Base-by-base conservation (phyloP, 2,113 vertebrate genomes). In the Neogobius melanostomus region DNA sequence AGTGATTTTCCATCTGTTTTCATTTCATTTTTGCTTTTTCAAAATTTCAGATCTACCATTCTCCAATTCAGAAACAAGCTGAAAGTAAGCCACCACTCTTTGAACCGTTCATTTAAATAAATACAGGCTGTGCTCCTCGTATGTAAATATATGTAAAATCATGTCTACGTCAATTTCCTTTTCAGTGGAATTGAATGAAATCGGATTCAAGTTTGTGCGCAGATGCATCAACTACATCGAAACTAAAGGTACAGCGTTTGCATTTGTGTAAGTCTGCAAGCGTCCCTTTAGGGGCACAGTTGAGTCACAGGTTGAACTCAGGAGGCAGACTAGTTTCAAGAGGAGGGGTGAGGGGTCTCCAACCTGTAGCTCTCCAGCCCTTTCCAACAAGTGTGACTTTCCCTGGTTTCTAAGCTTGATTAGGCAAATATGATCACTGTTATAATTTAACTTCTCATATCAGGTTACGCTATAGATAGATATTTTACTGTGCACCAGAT, bases 171-270 rank as follows among this genome's bases (percentile, higher is more conserved):
- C 48, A 15, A 16, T 3, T 47, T 53, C 65, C 11, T 57, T 11
- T 79, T 71, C 87, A 99, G 98, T 98, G 97, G 96, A 99, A 69
- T 90, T 99, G 83, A 98, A 98, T 57, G 97, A 97, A 84, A 90
- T 95, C 0, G 98, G 98, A 72, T 98, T 98, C 88, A 96, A 95
- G 87, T 98, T 98, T 80, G 96, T 99, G 52, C 88, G 95, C 72
- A 98, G 95, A 79, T 99, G 98, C 92, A 96, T 97, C 88, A 98
- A 98, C 68, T 93, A 90, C 0, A 91, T 99, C 72, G 98, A 99
- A 86, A 93, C 92, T 0, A 96, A 95, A 94, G 97, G 97, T 98
- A 82, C 1, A 89, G 66, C 0, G 45, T 61, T 9, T 72, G 61
- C 57, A 12, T n/a, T 47, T 69, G 28, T 56, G 61, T 62, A 17